Percentiles rank a stretch among this genome's conserved stretches.
phyloP scores from a whole-genome alignment of 92 coral and sea anemone species.

The Nematostella vectensis region DNA sequence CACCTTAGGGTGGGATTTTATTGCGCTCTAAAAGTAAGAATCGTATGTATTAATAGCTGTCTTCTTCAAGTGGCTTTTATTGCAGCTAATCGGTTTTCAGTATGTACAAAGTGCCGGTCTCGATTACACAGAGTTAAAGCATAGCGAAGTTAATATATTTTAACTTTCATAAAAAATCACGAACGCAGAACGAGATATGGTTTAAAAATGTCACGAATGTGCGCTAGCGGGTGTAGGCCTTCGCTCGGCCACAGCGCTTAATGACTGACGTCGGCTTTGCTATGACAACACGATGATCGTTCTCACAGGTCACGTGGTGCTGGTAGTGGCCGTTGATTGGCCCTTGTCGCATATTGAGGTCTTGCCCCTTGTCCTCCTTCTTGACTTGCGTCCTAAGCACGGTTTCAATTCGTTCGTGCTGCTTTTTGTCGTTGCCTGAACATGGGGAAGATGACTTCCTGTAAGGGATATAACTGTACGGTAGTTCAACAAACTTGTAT shows the following conservation, averaged over 20 bases:
- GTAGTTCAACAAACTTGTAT: conserved; percentile 93
- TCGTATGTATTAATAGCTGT: too few species aligned
- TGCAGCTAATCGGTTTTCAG: too few species aligned
- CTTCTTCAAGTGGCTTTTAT: too few species aligned
- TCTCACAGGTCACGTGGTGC: conserved; percentile 30
- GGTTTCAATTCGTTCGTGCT: neutral
- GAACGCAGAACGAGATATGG: too few species aligned
- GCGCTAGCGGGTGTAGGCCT: too few species aligned
- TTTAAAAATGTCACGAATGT: too few species aligned
- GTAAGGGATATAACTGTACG: conserved; percentile 78
- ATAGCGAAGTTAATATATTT: too few species aligned
- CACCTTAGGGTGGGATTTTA: too few species aligned
- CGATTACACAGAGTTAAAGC: too few species aligned
- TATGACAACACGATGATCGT: conserved; percentile 32
- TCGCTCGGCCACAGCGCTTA: conserved; percentile 68
- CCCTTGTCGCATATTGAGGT: conserved; percentile 56
- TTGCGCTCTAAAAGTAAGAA: too few species aligned
- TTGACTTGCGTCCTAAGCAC: neutral
- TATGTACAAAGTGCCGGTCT: too few species aligned
- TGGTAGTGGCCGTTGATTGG: conserved; percentile 41
- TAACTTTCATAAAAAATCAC: too few species aligned
- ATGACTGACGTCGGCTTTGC: conserved; percentile 76
- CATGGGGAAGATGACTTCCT: conserved; percentile 17
- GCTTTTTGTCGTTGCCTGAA: conserved; percentile 4
- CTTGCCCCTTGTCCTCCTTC: conserved; percentile 5